Base-by-base conservation (phyloP, 2,797 vertebrate species). In the Sebastes aleutianus region DNA sequence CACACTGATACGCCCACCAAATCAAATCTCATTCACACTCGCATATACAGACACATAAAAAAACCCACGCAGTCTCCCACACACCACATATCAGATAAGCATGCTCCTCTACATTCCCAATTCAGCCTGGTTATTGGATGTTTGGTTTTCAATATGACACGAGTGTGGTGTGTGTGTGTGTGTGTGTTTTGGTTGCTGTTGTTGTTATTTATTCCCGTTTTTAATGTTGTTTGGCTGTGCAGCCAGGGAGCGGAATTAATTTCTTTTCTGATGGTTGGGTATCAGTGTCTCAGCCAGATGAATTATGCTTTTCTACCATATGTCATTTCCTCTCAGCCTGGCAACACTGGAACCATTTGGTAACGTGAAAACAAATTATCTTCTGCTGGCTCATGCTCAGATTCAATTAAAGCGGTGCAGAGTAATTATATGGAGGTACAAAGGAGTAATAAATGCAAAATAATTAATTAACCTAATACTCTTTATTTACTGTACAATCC, bases 281-380 rank as follows among this genome's bases (percentile, higher is more conserved):
- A 93, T 94, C 92, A 93, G 91, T 92, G 89, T 93, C 89, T 93
- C 88, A 93, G 93, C 91, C 89, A 93, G 90, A 95, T 95, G 94
- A 96, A 95, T 95, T 94, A 95, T 95, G 90, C 87, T 87, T 92
- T 89, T 81, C 92, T 88, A 92, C 93, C 93, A 94, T 93, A 91
- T 95, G 97, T 97, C 96, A 96, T 95, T 95, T 98, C 97, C 97
- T 97, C 95, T 97, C 96, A 96, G 96, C 95, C 95, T 96, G 96
- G 96, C 96, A 97, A 96, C 96, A 96, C 96, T 96, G 95, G 95
- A 97, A 96, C 96, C 97, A 96, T 98, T 99, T 96, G 96, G 96
- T 97, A 96, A 98, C 94, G 96, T 95, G 96, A 98, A 98, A 98
- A 99, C 97, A 97, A 98, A 99, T 98, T 96, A 98, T 98, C 97